phyloP scores from a whole-genome alignment of 2,888 invertebrate species.

The Diabrotica balteata region DNA sequence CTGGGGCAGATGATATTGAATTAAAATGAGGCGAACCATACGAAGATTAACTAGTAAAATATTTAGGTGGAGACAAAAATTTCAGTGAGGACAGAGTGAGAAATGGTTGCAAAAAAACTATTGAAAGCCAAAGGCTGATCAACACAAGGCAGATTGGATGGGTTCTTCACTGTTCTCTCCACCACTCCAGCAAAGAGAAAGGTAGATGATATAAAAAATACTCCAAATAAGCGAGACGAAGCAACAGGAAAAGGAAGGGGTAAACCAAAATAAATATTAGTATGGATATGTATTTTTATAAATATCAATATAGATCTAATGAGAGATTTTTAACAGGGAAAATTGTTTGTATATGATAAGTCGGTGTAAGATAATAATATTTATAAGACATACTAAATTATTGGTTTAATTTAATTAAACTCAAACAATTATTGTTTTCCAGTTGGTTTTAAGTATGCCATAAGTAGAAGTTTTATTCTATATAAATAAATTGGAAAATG shows the following conservation, averaged over 20 bases:
- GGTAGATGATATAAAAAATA: conserved; percentile 72
- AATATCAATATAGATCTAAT: background rate
- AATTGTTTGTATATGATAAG: no score
- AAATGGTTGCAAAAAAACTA: conserved; percentile 89
- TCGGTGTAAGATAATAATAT: no score
- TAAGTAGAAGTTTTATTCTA: no score
- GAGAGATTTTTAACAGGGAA: no score
- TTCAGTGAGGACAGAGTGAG: conserved; percentile 93
- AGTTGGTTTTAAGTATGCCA: no score
- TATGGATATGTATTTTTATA: background rate
- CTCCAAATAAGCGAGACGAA: conserved; percentile 75
- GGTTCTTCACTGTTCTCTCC: conserved; percentile 85
- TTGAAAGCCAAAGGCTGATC: conserved; percentile 82
- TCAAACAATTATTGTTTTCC: no score
- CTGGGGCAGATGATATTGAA: conserved; percentile 77
- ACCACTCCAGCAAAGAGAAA: conserved; percentile 73
- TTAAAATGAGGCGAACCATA: conserved; percentile 96
- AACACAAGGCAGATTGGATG: conserved; percentile 92
- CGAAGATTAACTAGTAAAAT: conserved; percentile 92
- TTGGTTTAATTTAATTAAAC: no score
- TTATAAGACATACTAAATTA: no score
- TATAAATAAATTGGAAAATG: no score
- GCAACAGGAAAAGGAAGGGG: conserved; percentile 63
- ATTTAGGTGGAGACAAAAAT: conserved; percentile 89
- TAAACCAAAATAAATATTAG: conserved; percentile 44